Evolutionary conservation across 2,113 vertebrate species (phyloP).

Genomic region (Setophaga coronata): DNA sequence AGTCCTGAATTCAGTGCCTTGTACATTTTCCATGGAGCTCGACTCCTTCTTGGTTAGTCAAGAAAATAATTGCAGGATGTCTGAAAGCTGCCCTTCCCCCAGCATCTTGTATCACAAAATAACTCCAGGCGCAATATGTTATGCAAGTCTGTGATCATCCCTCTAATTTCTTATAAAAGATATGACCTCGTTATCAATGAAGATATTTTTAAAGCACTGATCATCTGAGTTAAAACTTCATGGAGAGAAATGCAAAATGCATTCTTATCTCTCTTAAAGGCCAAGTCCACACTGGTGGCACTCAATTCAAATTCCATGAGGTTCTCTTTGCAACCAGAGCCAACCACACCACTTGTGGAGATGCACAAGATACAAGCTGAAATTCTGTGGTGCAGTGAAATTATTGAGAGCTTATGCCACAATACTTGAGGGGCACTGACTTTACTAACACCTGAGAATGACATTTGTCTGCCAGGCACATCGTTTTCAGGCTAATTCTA

Average conservation of each 20-base stretch:
- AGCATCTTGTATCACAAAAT: conserved; percentile 60
- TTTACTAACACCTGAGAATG: not conserved
- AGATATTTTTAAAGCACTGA: conserved; percentile 63
- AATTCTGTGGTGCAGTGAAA: not conserved
- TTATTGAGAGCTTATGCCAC: not conserved
- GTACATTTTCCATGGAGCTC: not conserved
- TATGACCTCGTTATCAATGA: conserved; percentile 63
- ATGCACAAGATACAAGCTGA: not conserved
- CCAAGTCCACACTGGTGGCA: not conserved
- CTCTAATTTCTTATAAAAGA: conserved; percentile 69
- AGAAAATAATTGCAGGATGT: conserved; percentile 22
- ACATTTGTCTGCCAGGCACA: not conserved
- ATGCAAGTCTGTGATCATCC: conserved; percentile 57
- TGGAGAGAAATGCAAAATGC: conserved; percentile 3
- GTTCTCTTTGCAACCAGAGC: not conserved
- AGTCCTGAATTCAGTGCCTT: not conserved
- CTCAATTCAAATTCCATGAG: not conserved
- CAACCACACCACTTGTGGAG: not conserved
- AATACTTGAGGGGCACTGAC: not conserved
- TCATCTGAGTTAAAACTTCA: conserved; percentile 53
- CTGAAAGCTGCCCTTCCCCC: conserved; percentile 47
- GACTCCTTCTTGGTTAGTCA: conserved; percentile 7
- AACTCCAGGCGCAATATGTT: conserved; percentile 61
- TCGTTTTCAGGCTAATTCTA: not conserved
- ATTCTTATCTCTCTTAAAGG: conserved; percentile 13